phyloP scores from a whole-genome alignment of 1,140 invertebrate species.

The Anadara kagoshimensis region DNA sequence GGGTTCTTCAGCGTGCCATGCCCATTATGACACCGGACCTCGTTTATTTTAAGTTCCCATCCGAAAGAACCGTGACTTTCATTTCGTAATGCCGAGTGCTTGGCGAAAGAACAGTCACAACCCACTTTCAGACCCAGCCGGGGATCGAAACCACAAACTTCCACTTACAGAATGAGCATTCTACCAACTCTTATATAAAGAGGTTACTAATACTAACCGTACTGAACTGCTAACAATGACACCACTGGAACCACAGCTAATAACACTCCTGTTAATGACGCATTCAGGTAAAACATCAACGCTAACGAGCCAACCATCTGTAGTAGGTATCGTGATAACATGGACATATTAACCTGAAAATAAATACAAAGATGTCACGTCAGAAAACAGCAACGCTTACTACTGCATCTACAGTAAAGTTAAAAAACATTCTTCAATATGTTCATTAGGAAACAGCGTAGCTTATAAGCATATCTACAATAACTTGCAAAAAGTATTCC shows the following conservation, averaged over 20 bases:
- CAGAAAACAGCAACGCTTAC: neutral
- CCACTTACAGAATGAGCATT: too few species aligned
- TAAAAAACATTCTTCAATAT: neutral
- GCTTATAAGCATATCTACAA: neutral
- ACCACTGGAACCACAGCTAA: conserved; percentile 70
- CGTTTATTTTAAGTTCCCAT: too few species aligned
- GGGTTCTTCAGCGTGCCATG: too few species aligned
- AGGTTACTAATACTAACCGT: conserved; percentile 56
- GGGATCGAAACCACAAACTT: too few species aligned
- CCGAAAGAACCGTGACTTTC: too few species aligned
- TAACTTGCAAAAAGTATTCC: too few species aligned
- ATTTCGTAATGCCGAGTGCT: too few species aligned
- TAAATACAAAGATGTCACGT: neutral
- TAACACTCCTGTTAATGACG: conserved; percentile 68
- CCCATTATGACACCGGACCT: too few species aligned
- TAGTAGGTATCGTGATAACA: conserved; percentile 67
- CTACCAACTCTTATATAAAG: too few species aligned
- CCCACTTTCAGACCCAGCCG: too few species aligned
- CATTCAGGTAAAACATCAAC: conserved; percentile 71
- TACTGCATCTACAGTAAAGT: too few species aligned
- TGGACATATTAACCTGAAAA: conserved; percentile 70
- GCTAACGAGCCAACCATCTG: conserved; percentile 70
- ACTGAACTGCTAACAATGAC: conserved; percentile 66
- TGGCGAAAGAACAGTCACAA: too few species aligned
- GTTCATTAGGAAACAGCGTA: neutral